A percentile compares a stretch with the other conserved stretches of the same genome.
phyloP scores from a whole-genome alignment of 2,888 invertebrate species.

The Sphinx pinastri region DNA sequence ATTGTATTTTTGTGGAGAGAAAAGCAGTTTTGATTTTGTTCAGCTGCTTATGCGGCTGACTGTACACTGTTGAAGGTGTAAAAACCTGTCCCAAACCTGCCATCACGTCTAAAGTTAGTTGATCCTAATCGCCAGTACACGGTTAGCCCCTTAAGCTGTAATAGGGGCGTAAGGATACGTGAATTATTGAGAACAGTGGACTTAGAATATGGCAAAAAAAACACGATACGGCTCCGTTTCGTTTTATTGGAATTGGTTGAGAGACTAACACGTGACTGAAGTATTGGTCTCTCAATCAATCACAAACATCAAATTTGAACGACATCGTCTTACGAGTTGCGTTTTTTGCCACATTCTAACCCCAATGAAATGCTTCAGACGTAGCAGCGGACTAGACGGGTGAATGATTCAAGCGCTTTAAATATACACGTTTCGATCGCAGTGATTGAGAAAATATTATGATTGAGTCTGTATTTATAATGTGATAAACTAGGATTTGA shows the following conservation, averaged over 20 bases:
- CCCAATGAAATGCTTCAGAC: not conserved
- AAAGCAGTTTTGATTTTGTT: too few species aligned
- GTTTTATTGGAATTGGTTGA: too few species aligned
- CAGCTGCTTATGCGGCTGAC: too few species aligned
- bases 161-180: not conserved
- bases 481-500: not conserved
- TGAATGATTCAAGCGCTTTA: conserved; percentile 6
- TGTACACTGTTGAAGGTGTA: too few species aligned
- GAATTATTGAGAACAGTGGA: not conserved
- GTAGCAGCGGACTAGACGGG: not conserved
- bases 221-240: too few species aligned
- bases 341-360: too few species aligned
- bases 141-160: conserved; percentile 1
- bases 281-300: too few species aligned
- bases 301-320: too few species aligned
- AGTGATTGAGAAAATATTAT: conserved; percentile 3
- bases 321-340: too few species aligned
- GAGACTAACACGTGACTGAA: too few species aligned
- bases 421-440: conserved; percentile 8
- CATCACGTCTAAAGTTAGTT: conserved; percentile 7
- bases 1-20: too few species aligned
- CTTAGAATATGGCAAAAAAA: too few species aligned
- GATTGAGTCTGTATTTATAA: not conserved
- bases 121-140: conserved; percentile 14
- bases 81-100: not conserved